Conservation (phyloP, 2,113 vertebrate genomes). For the Campylomormyrus tamandua region DNA sequence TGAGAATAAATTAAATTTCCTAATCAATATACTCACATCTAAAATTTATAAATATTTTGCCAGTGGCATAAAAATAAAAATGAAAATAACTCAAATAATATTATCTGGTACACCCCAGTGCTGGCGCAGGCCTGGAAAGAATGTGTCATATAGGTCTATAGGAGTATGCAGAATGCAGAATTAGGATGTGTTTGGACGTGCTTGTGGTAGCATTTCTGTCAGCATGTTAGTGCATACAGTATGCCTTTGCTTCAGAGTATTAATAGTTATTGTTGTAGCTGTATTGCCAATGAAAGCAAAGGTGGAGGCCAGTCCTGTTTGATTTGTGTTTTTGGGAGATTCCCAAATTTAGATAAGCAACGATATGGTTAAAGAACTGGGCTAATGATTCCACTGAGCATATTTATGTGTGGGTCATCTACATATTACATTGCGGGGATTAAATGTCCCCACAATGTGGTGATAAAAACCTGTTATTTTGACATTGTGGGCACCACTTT, state of each 20-base stretch:
- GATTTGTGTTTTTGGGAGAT: not conserved
- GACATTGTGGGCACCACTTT: not conserved
- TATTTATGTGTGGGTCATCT: not conserved
- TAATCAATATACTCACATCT: not conserved
- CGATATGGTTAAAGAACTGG: not conserved
- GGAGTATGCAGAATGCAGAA: not conserved
- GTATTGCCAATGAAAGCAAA: not conserved
- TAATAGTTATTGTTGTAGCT: not conserved
- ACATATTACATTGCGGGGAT: no score
- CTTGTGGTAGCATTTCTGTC: not conserved
- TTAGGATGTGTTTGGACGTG: not conserved
- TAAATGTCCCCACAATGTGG: no score
- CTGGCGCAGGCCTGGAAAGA: not conserved
- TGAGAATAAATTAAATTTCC: not conserved
- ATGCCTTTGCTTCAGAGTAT: not conserved
- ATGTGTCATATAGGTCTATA: not conserved
- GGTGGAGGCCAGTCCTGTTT: not conserved
- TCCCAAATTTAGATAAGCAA: not conserved
- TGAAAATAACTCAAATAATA: not conserved
- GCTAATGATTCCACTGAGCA: not conserved
- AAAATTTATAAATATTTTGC: not conserved
- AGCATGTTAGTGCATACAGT: not conserved
- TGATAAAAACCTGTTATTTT: no score
- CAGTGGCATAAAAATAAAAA: not conserved
- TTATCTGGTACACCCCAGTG: not conserved